Conservation (phyloP, 2,113 vertebrate species). For the Amphilophus citrinellus region DNA sequence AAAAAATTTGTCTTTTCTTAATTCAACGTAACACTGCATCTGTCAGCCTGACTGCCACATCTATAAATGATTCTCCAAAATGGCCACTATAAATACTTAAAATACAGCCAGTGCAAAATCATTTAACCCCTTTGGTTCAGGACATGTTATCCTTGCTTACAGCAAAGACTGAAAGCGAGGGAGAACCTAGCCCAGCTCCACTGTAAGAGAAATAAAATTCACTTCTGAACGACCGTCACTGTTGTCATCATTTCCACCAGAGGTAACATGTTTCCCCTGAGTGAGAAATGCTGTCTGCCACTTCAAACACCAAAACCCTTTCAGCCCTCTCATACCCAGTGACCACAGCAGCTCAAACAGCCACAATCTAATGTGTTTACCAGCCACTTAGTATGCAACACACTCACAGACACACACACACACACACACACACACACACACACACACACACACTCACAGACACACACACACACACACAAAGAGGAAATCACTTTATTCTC, state of each 20-base stretch:
- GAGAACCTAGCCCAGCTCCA: not conserved
- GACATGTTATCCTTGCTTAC: not conserved
- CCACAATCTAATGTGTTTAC: not conserved
- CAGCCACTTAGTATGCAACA: not conserved
- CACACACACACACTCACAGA: not conserved
- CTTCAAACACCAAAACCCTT: conserved; percentile 67
- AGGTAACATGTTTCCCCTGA: conserved; percentile 32
- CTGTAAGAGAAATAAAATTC: not conserved
- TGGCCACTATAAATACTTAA: not conserved
- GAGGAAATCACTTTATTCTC: not conserved
- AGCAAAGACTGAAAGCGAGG: not conserved
- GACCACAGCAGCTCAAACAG: conserved; percentile 2
- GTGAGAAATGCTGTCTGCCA: conserved; percentile 58
- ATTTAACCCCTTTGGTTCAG: conserved; percentile 3
- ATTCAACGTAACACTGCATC: not conserved
- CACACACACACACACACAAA: not conserved
- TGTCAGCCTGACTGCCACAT: not conserved
- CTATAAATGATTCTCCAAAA: not conserved
- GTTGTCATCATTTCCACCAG: not conserved
- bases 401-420: not conserved
- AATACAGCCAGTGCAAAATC: not conserved
- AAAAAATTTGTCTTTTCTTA: conserved; percentile 4
- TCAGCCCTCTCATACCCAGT: conserved; percentile 44
- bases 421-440: not conserved
- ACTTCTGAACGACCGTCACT: not conserved